Evolutionary conservation across 1,140 invertebrate species (phyloP), one percentile per base, ranked within the genome.

Genomic region (Eueides isabella): DNA sequence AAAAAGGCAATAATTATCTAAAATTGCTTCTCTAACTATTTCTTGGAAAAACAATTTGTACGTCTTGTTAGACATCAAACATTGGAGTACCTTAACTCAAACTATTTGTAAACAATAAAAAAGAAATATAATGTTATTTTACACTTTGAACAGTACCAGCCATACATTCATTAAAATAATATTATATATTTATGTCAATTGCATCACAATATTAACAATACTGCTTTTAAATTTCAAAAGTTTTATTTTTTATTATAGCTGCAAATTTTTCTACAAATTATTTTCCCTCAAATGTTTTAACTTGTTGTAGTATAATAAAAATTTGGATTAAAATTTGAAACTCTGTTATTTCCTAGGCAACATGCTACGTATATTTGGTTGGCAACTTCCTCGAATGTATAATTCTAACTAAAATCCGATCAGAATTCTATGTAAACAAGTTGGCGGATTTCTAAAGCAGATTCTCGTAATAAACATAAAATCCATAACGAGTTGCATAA

Each of bases 361-460:
- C 61, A 61, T 70, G 68, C 68, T 70, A 70, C 68, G 28, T n/a
- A 61, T 63, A 70, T 70, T 70, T 55, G 68, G 35, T 63, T 70
- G 68, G 68, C 68, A 70, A 70, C 68, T 70, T 62, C 68, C 35
- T 61, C 68, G 68, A 70, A 70, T 70, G 68, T 70, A 69, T 69
- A 69, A 69, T 69, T 69, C 67, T 61, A 69, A 69, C 67, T 69
- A 69, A 69, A 69, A 61, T 31, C 67, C 48, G 67, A 69, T 69
- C 67, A 69, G 67, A 69, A 69, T 69, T 69, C 67, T 69, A 69
- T 69, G 67, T 69, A 69, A 69, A 69, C 67, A 69, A 69, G 67
- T 61, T 69, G 44, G 67, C 30, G 67, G 26, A 55, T 69, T 69
- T 69, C 44, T 55, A 69, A 69, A 69, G 67, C 67, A 69, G 48